Evolutionary conservation across 2,113 vertebrate species (phyloP).

Genomic region (Myiagra hebetior): DNA sequence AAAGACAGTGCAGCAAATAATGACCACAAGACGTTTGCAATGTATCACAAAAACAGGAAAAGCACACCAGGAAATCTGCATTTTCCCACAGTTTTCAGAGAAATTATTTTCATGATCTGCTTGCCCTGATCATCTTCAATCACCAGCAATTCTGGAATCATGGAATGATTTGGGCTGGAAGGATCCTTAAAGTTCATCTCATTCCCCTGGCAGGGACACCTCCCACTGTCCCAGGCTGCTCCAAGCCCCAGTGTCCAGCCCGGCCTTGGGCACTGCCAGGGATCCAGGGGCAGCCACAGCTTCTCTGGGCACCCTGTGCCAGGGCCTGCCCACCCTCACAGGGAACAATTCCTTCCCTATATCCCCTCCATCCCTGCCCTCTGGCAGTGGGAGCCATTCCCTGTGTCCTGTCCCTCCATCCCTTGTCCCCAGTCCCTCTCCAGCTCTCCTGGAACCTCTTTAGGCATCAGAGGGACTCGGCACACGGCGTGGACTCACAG

Average conservation of each 20-base stretch:
- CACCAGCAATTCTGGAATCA: neutral
- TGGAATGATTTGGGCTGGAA: neutral
- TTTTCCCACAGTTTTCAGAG: neutral
- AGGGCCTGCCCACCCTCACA: too few relatives aligned
- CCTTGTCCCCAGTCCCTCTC: neutral
- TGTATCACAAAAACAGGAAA: neutral
- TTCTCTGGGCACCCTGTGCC: neutral
- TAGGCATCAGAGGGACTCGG: rapidly evolving
- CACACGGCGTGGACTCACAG: rapidly evolving
- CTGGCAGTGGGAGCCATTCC: neutral
- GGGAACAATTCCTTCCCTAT: too few relatives aligned
- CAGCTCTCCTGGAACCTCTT: neutral
- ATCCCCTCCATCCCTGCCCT: neutral
- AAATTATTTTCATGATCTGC: neutral
- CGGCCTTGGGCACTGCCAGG: neutral
- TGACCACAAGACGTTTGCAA: neutral
- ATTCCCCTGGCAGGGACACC: neutral
- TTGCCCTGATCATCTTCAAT: neutral
- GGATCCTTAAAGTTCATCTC: rapidly evolving
- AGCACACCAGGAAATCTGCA: neutral
- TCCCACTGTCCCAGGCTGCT: neutral
- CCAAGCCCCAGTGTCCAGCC: neutral
- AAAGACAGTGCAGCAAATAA: neutral
- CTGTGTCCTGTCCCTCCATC: neutral
- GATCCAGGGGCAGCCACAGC: neutral